Evolutionary conservation across 2,888 invertebrate species (phyloP).

Genomic region (Crossocerus cetratus): DNA sequence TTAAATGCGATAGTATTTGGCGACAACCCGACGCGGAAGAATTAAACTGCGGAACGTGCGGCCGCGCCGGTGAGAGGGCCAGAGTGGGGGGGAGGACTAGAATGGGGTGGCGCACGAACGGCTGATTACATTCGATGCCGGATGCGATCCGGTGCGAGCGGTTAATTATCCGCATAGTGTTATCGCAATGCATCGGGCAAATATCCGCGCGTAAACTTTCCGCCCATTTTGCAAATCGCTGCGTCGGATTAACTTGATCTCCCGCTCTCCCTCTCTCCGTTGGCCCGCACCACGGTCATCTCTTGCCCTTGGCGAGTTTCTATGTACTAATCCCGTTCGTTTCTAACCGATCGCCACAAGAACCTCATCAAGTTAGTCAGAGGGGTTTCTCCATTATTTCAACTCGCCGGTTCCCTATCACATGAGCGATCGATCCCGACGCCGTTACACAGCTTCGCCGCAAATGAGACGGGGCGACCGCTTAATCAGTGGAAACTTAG

Average conservation of each 20-base stretch:
- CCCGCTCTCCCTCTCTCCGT: too few species aligned
- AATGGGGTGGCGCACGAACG: conserved; percentile 9
- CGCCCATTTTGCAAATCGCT: conserved; percentile 49
- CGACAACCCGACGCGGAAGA: conserved; percentile 2
- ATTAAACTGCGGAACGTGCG: background rate
- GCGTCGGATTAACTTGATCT: too few species aligned
- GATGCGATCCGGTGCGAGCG: conserved; percentile 43
- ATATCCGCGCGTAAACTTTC: conserved; percentile 59
- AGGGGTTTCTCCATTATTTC: too few species aligned
- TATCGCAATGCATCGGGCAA: conserved; percentile 61
- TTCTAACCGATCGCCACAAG: too few species aligned
- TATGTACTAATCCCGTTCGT: too few species aligned
- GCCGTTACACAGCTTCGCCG: too few species aligned
- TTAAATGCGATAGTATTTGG: conserved; percentile 3
- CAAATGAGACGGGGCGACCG: background rate
- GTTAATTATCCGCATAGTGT: conserved; percentile 65
- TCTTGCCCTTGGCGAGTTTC: too few species aligned
- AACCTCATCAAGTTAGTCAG: too few species aligned
- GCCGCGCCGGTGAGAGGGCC: too few species aligned
- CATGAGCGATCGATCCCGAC: too few species aligned
- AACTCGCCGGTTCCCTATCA: too few species aligned
- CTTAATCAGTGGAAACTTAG: conserved; percentile 32
- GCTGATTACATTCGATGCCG: conserved; percentile 48
- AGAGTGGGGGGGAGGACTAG: background rate
- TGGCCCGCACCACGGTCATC: too few species aligned